A percentile compares a stretch with the other conserved stretches of the same genome.
Conservation (phyloP, 2,113 vertebrate species). For the Chinchilla lanigera region DNA sequence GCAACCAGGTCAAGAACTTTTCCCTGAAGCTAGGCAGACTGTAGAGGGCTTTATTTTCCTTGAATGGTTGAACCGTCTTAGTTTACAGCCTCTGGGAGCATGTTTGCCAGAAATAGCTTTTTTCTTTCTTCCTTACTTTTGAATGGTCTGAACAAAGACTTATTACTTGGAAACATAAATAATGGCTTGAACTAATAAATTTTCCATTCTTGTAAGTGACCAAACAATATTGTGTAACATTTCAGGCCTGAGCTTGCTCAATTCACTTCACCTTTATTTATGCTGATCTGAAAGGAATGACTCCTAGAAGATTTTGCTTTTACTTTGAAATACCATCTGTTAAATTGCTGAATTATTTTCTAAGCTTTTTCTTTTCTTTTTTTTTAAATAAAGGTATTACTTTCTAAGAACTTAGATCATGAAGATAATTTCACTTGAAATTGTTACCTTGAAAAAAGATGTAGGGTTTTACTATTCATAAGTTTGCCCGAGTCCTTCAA, state of each 20-base stretch:
- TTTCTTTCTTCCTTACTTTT: constrained; percentile 5
- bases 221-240: background rate
- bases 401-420: constrained; percentile 64
- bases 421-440: constrained; percentile 70
- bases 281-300: constrained; percentile 2
- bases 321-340: constrained; percentile 75
- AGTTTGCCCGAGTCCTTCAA: constrained; percentile 70
- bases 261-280: constrained; percentile 37
- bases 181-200: background rate
- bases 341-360: constrained; percentile 62
- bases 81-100: background rate
- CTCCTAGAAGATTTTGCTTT: constrained; percentile 37
- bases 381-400: background rate
- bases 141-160: background rate
- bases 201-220: constrained; percentile 9
- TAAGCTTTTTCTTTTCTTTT: background rate
- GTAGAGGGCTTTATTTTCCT: background rate
- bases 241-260: background rate
- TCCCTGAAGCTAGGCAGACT: constrained; percentile 2
- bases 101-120: background rate
- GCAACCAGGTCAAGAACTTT: background rate
- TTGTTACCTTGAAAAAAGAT: constrained; percentile 77
- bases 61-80: background rate
- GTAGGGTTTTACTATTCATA: constrained; percentile 21
- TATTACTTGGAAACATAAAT: constrained; percentile 22